Evolutionary conservation across 2,113 vertebrate genomes (phyloP), one percentile per base, ranked within the genome.

Genomic region (Oncorhynchus masou): DNA sequence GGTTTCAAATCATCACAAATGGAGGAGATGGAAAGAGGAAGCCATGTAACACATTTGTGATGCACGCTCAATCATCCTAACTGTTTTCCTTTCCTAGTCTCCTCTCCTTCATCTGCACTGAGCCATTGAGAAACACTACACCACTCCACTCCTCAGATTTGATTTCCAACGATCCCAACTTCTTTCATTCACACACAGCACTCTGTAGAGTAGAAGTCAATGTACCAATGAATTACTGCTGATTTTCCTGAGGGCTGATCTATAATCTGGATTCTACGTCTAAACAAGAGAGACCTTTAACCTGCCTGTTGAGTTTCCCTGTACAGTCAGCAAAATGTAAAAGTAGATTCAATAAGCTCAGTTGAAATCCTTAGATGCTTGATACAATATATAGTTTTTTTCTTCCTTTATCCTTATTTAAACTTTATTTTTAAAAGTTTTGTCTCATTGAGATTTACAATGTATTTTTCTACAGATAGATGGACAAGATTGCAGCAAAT

Each of bases 201-300:
- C 65, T 74, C 62, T 29, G 34, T 74, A 29, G 19, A 27, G 5
- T 13, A 16, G 54, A 57, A 34, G 64, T 73, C 78, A 71, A 82
- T 77, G 73, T 62, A 49, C 59, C 49, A 59, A 39, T 67, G 22
- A 72, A 68, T 70, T 74, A 73, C 25, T 57, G 31, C 29, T 81
- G 57, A 87, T 81, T 83, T 87, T 67, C 71, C 74, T 51, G 65
- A 27, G 27, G 65, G 54, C 70, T 78, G 69, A 76, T 74, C 71
- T 71, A 62, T 74, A 19, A 72, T 62, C 54, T 66, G 24, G 11
- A 71, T 4, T 2, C 45, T 49, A 31, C 49, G 16, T 60, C 68
- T 67, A 39, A 70, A 45, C 57, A 45, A 70, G 54, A 70, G 34
- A 66, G 4, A 13, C 31, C 27, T 31, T 22, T 69, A 48, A 24